Conservation (phyloP, 2,888 invertebrate genomes). For the Cryptocheilus praepositus region DNA sequence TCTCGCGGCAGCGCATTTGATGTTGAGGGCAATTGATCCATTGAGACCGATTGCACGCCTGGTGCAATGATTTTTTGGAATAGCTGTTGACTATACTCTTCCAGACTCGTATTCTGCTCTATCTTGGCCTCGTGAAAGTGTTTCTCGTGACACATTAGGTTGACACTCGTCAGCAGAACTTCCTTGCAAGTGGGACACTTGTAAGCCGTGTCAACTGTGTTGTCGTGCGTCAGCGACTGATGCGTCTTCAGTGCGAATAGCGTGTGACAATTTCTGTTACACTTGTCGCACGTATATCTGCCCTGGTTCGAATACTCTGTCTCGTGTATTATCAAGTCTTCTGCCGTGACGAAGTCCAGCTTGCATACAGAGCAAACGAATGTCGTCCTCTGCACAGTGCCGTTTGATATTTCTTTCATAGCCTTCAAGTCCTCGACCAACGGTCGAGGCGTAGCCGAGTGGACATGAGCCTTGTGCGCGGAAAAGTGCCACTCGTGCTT, state of each 20-base stretch:
- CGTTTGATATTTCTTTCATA: not conserved
- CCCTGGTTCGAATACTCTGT: slow-evolving; percentile 44
- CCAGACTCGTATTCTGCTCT: not conserved
- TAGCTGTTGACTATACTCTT: no score
- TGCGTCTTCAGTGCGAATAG: slow-evolving; percentile 40
- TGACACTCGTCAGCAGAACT: slow-evolving; percentile 23
- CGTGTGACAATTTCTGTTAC: slow-evolving; percentile 43
- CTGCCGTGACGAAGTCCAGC: slow-evolving; percentile 29
- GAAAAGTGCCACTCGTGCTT: slow-evolving; percentile 49
- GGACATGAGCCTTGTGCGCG: slow-evolving; percentile 59
- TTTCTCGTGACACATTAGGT: slow-evolving; percentile 47
- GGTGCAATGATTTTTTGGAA: no score
- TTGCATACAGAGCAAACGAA: slow-evolving; percentile 48
- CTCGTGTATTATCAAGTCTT: slow-evolving; percentile 40
- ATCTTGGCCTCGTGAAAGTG: slow-evolving; percentile 41
- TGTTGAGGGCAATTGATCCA: no score
- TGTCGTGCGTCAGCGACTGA: slow-evolving; percentile 37
- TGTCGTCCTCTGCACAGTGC: not conserved
- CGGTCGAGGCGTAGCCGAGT: slow-evolving; percentile 19
- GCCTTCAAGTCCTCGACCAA: not conserved
- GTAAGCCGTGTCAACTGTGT: not conserved
- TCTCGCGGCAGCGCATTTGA: no score
- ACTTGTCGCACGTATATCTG: slow-evolving; percentile 43
- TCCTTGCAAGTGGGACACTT: slow-evolving; percentile 47
- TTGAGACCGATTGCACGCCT: no score